phyloP scores from a whole-genome alignment of 2,888 invertebrate species.

The Acanthosoma haemorrhoidale region DNA sequence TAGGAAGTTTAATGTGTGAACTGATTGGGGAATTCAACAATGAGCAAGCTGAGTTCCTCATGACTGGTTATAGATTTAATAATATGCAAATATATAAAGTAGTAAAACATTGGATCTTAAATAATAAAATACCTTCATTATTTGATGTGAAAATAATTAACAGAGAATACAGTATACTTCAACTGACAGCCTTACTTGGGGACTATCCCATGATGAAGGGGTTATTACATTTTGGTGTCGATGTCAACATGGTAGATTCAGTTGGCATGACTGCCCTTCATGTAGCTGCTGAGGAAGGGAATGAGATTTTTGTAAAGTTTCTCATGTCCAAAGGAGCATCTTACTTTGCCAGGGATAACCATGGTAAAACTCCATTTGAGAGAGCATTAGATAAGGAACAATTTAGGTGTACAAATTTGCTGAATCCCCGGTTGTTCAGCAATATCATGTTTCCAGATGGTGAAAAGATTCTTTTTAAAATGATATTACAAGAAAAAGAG shows the following conservation, averaged over 20 bases:
- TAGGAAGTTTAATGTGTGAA: neutral
- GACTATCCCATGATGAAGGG: neutral
- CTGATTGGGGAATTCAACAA: neutral
- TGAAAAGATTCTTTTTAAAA: neutral
- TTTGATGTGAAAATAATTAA: neutral
- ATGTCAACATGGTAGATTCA: neutral
- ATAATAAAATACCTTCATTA: neutral
- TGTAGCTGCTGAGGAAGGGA: neutral
- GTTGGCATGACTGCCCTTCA: neutral
- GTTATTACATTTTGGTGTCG: neutral
- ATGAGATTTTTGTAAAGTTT: neutral
- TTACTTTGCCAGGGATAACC: neutral
- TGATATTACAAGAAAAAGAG: neutral
- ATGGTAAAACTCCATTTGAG: neutral
- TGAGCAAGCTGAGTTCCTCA: neutral
- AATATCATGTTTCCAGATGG: neutral
- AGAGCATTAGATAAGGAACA: neutral
- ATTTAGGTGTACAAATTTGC: neutral
- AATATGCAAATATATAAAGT: neutral
- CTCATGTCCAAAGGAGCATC: neutral
- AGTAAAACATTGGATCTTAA: neutral
- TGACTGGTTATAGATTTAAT: neutral
- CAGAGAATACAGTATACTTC: neutral
- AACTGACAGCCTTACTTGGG: neutral
- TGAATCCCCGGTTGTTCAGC: neutral